Evolutionary conservation across 2,797 vertebrate genomes (phyloP).

Genomic region (Lacerta bilineata): DNA sequence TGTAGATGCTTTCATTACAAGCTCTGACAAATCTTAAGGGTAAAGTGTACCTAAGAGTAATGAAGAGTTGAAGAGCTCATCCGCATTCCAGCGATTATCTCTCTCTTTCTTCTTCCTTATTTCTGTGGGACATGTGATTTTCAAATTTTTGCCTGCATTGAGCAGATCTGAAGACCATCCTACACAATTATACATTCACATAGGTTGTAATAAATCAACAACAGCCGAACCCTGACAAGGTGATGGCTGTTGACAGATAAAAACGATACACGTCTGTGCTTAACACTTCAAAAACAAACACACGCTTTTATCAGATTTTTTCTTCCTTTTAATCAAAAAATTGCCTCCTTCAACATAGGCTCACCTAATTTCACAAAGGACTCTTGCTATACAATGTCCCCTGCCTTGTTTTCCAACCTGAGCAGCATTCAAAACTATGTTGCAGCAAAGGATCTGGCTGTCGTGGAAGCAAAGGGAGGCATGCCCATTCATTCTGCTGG

Average conservation of each 20-base stretch:
- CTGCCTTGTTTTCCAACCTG: constrained; percentile 46
- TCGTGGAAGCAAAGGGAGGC: neutral
- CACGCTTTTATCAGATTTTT: constrained; percentile 75
- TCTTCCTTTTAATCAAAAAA: constrained; percentile 78
- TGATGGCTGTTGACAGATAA: constrained; percentile 80
- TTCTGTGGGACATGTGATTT: constrained; percentile 71
- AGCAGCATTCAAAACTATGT: constrained; percentile 62
- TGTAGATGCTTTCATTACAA: constrained; percentile 73
- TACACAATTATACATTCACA: constrained; percentile 77
- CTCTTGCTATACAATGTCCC: constrained; percentile 55
- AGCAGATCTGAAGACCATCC: constrained; percentile 68
- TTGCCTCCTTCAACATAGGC: constrained; percentile 70
- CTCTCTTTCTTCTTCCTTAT: constrained; percentile 43
- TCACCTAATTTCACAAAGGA: constrained; percentile 76
- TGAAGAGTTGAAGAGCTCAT: constrained; percentile 64
- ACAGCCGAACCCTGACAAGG: constrained; percentile 76
- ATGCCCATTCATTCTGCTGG: constrained; percentile 32
- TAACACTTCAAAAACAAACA: constrained; percentile 78
- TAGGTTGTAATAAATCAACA: constrained; percentile 81
- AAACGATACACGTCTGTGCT: constrained; percentile 67
- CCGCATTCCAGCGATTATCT: constrained; percentile 75
- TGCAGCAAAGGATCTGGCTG: constrained; percentile 33
- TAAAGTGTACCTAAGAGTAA: constrained; percentile 69
- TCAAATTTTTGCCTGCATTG: constrained; percentile 69
- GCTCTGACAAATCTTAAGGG: constrained; percentile 74